These are phyloP conservation scores for Puntigrus tetrazona DNA, from an alignment of 2,113 vertebrate genomes.

Conservation along the genomic window DNA sequence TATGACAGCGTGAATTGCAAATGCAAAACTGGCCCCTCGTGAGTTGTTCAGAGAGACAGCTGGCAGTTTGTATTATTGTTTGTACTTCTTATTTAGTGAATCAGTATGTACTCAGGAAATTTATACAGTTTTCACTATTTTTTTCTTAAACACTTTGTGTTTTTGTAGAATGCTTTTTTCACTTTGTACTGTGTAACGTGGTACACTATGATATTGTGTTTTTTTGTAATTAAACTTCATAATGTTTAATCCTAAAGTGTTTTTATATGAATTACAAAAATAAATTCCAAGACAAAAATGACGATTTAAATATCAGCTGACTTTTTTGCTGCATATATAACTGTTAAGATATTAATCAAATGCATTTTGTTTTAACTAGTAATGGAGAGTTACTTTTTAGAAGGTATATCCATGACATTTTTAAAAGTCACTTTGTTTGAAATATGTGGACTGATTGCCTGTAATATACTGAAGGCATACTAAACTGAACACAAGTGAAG, in stretches of 20 bases:
- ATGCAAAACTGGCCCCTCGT: background rate
- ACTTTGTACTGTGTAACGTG: constrained; percentile 63
- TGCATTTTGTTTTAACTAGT: background rate
- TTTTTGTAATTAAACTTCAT: constrained; percentile 75
- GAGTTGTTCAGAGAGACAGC: background rate
- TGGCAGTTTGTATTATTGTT: constrained; percentile 5
- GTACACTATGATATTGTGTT: constrained; percentile 61
- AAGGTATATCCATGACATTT: background rate
- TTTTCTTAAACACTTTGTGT: constrained; percentile 56
- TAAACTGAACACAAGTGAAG: background rate
- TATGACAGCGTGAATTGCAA: background rate
- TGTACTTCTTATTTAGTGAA: constrained; percentile 34
- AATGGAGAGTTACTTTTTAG: background rate
- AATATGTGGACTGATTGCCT: background rate
- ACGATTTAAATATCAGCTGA: background rate
- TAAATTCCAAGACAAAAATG: background rate
- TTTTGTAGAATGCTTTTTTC: constrained; percentile 63
- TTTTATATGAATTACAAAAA: constrained; percentile 1
- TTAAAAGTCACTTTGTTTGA: background rate
- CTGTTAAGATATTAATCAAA: background rate
- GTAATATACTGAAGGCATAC: background rate
- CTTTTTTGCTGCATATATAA: background rate
- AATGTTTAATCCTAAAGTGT: background rate
- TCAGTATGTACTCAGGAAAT: constrained; percentile 44
- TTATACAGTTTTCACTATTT: constrained; percentile 28